Conservation (phyloP, 2,797 vertebrate species). For the Rhinichthys osculus region DNA sequence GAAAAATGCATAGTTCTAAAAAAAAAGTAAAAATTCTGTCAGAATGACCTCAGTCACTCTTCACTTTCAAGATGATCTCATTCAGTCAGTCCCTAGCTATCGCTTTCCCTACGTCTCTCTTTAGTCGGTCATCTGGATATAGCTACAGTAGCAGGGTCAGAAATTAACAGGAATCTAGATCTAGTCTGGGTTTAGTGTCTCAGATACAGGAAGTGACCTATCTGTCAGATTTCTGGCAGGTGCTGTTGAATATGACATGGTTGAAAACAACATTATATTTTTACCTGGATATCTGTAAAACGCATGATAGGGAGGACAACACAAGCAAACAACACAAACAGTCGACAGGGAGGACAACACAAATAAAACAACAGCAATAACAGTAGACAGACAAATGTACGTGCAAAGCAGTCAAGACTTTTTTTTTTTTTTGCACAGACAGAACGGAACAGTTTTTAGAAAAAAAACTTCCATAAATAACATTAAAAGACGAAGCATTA, state of each 20-base stretch:
- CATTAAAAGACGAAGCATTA: not conserved
- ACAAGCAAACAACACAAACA: not conserved
- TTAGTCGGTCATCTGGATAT: not conserved
- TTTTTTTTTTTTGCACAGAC: not conserved
- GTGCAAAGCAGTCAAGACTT: not conserved
- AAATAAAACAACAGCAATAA: conserved; percentile 5
- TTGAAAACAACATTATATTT: not conserved
- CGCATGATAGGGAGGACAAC: not conserved
- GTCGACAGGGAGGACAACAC: not conserved
- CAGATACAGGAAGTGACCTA: not conserved
- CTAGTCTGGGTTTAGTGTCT: not conserved
- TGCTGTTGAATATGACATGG: not conserved
- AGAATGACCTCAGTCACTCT: not conserved
- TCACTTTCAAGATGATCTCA: not conserved
- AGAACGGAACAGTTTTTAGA: not conserved
- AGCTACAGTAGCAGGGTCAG: not conserved
- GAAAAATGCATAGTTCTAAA: not conserved
- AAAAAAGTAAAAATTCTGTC: not conserved
- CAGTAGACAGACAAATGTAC: not conserved
- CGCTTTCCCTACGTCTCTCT: not conserved
- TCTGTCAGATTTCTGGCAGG: not conserved
- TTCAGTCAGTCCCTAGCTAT: not conserved
- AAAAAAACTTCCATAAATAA: not conserved
- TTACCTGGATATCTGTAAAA: not conserved
- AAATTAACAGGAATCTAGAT: not conserved